A percentile compares a stretch with the other conserved stretches of the same genome.
Evolutionary conservation across 2,113 vertebrate species (phyloP).

Genomic region (Hemichromis elongatus): DNA sequence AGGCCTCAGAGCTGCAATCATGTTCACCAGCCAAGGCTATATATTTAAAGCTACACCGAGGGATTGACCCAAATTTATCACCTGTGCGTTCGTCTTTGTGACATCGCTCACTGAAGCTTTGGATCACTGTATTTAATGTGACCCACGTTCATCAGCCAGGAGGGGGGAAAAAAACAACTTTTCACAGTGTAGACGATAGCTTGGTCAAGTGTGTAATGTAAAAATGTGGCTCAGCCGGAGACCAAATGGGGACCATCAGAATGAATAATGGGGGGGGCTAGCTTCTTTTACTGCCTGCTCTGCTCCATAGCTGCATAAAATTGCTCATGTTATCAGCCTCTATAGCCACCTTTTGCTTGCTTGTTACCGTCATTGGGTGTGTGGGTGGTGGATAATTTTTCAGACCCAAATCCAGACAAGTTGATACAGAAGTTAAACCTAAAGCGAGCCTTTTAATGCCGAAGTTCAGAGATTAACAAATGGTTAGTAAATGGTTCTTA

Average conservation of each 20-base stretch:
- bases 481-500: background rate
- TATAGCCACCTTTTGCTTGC: background rate
- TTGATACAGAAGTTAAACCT: background rate
- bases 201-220: constrained; percentile 28
- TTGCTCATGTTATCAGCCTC: background rate
- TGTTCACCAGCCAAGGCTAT: background rate
- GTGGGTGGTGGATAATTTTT: background rate
- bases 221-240: background rate
- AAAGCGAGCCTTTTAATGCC: background rate
- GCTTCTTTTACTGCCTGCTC: background rate
- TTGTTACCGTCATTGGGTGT: background rate
- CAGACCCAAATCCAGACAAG: background rate
- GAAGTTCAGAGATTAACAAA: background rate
- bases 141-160: background rate
- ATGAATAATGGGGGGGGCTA: background rate
- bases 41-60: background rate
- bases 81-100: background rate
- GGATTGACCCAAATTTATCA: constrained; percentile 9
- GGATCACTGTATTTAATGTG: constrained; percentile 32
- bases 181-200: background rate
- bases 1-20: background rate
- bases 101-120: background rate
- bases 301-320: background rate
- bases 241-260: background rate
- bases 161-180: background rate